Evolutionary conservation across 1,140 invertebrate species (phyloP).

Genomic region (Pectinophora gossypiella): DNA sequence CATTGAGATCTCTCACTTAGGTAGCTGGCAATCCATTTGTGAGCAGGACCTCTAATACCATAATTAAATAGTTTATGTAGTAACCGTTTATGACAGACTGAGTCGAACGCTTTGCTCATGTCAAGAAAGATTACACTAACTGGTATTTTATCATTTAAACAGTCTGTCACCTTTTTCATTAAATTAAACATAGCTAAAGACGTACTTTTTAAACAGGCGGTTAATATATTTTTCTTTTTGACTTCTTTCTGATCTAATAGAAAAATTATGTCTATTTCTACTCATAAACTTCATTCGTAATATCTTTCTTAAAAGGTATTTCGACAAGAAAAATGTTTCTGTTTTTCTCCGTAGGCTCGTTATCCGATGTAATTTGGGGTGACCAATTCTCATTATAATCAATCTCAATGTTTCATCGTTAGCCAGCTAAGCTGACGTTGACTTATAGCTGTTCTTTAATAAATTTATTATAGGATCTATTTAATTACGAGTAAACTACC

Average conservation of each 20-base stretch:
- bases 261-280: too few relatives aligned
- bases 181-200: neutral
- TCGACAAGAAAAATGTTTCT: too few relatives aligned
- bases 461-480: neutral
- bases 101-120: slow-evolving; percentile 8
- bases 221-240: too few relatives aligned
- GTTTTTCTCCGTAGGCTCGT: too few relatives aligned
- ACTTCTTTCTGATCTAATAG: too few relatives aligned
- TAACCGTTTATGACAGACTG: neutral
- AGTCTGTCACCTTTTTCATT: neutral
- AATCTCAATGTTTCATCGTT: slow-evolving; percentile 13
- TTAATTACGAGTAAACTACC: neutral
- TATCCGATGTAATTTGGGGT: too few relatives aligned
- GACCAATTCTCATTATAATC: neutral
- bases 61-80: slow-evolving; percentile 3
- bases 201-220: too few relatives aligned
- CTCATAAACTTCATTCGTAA: too few relatives aligned
- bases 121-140: neutral
- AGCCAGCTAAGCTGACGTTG: slow-evolving; percentile 3
- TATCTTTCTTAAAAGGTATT: too few relatives aligned
- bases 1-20: neutral
- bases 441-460: slow-evolving; percentile 3
- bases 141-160: neutral
- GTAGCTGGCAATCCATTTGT: neutral
- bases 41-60: slow-evolving; percentile 3